These are phyloP conservation scores for Leptoteleia sp. DNA, from an alignment of 1,140 invertebrate species.

Conservation along the genomic window DNA sequence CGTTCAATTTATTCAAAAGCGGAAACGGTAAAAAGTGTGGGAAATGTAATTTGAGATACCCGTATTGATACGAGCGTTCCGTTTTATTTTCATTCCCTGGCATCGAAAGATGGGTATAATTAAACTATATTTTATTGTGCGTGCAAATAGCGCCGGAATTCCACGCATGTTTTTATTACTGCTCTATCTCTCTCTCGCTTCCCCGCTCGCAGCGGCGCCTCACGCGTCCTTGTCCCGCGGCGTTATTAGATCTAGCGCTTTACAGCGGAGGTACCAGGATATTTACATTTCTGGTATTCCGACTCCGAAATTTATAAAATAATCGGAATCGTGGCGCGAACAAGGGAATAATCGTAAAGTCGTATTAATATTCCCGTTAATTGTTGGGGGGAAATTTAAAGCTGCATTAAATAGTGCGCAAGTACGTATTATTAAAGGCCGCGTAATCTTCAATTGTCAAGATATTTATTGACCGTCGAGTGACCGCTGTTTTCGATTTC, in stretches of 20 bases:
- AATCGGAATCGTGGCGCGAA: neutral
- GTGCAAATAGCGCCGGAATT: slow-evolving; percentile 45
- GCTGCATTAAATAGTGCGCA: no score
- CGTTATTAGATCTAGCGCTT: slow-evolving; percentile 29
- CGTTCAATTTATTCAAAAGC: no score
- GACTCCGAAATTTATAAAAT: slow-evolving; percentile 29
- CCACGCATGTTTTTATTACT: slow-evolving; percentile 51
- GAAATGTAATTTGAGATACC: neutral
- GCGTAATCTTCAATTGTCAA: neutral
- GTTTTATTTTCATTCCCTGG: slow-evolving; percentile 18
- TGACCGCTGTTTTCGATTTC: neutral
- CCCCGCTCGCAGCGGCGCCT: neutral
- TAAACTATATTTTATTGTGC: slow-evolving; percentile 53
- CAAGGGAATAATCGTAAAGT: slow-evolving; percentile 9
- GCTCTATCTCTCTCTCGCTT: slow-evolving; percentile 37
- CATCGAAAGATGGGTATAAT: slow-evolving; percentile 34
- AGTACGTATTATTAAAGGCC: slow-evolving; percentile 1
- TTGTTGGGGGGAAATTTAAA: no score
- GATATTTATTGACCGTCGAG: neutral
- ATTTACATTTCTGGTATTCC: slow-evolving; percentile 39
- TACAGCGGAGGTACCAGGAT: slow-evolving; percentile 16
- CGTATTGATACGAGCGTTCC: neutral
- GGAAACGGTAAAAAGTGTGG: neutral
- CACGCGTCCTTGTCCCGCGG: slow-evolving; percentile 15
- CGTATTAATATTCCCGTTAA: slow-evolving; percentile 11